Percentiles rank a stretch among this genome's conserved stretches.
Conservation (phyloP, 2,888 invertebrate species). For the Microplitis deprimator region DNA sequence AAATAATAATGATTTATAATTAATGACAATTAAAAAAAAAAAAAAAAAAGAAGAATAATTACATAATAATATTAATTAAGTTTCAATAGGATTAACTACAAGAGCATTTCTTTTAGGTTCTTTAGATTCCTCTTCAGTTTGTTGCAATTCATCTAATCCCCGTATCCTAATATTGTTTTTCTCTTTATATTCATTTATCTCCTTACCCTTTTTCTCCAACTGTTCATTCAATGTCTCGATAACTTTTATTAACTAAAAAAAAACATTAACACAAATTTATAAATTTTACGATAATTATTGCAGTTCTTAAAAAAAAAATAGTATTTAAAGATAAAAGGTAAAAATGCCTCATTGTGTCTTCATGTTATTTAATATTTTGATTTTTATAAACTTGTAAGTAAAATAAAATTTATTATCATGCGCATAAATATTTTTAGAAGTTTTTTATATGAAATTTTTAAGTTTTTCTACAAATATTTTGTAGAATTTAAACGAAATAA, state of each 20-base stretch:
- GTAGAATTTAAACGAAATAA: no score
- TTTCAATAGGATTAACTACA: slow-evolving; percentile 63
- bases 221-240: slow-evolving; percentile 86
- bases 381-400: no score
- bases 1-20: neutral
- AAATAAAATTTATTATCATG: no score
- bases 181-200: slow-evolving; percentile 93
- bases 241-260: slow-evolving; percentile 82
- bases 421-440: no score
- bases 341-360: no score
- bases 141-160: slow-evolving; percentile 76
- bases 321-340: no score
- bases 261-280: slow-evolving; percentile 36
- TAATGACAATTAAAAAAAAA: neutral
- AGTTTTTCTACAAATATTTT: no score
- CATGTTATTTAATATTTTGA: no score
- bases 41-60: neutral
- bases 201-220: slow-evolving; percentile 87
- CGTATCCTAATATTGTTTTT: slow-evolving; percentile 90
- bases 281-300: no score
- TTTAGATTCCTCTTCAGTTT: slow-evolving; percentile 60
- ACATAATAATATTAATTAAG: slow-evolving; percentile 45
- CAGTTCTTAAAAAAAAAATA: no score
- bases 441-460: no score
- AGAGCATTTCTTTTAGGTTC: slow-evolving; percentile 65